Evolutionary conservation across 92 coral and sea anemone species (phyloP).

Genomic region (Pocillopora grandis): DNA sequence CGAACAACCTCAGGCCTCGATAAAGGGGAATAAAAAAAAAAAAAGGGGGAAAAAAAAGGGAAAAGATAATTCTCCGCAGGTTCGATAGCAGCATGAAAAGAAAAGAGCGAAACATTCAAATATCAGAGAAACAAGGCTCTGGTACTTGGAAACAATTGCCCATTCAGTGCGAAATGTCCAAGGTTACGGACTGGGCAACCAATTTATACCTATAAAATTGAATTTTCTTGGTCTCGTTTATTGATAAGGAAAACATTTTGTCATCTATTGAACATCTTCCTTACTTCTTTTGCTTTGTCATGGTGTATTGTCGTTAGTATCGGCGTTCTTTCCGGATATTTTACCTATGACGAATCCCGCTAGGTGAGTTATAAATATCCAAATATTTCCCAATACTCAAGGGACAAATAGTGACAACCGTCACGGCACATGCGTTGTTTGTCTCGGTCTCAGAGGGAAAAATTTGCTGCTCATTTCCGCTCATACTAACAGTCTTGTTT

Average conservation of each 20-base stretch:
- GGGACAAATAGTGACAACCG: constrained; percentile 25
- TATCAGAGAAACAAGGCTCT: too few species aligned
- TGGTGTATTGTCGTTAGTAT: background rate
- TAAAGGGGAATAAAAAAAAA: too few species aligned
- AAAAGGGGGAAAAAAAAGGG: too few species aligned
- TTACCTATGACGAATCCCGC: background rate
- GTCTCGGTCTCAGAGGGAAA: background rate
- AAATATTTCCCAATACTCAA: constrained; percentile 33
- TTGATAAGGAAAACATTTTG: background rate
- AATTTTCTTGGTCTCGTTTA: too few species aligned
- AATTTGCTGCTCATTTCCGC: constrained; percentile 34
- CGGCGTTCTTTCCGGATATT: constrained; percentile 11
- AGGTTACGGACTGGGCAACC: too few species aligned
- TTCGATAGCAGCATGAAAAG: too few species aligned
- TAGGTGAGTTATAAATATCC: background rate
- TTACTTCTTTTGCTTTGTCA: background rate
- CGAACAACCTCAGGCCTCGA: too few species aligned
- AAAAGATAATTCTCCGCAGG: too few species aligned
- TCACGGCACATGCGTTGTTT: constrained; percentile 51
- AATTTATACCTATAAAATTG: too few species aligned
- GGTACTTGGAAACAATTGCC: too few species aligned
- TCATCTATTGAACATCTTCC: background rate
- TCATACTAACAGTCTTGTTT: constrained; percentile 13
- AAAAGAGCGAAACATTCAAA: too few species aligned
- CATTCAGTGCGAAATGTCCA: too few species aligned